Conservation (phyloP, 2,113 vertebrate genomes). For the Tetrao urogallus region DNA sequence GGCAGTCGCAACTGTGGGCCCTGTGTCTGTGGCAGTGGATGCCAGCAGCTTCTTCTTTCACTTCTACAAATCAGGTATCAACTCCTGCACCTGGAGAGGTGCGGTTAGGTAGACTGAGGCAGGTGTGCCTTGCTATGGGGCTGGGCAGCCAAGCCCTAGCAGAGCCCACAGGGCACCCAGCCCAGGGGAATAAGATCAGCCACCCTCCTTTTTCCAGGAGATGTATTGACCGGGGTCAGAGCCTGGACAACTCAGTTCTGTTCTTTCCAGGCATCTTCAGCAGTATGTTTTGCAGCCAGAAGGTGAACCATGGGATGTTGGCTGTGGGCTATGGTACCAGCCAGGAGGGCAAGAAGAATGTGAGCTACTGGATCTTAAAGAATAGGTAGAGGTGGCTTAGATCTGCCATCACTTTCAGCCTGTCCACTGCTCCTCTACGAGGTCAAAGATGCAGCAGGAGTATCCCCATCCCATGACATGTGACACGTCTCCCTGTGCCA, state of each 20-base stretch:
- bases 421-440: background rate
- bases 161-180: background rate
- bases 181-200: background rate
- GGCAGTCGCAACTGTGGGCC: background rate
- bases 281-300: background rate
- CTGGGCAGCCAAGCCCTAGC: background rate
- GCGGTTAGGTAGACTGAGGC: background rate
- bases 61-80: conserved; percentile 23
- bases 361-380: conserved; percentile 52
- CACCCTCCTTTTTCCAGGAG: background rate
- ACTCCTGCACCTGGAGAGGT: accelerated
- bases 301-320: background rate
- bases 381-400: conserved; percentile 16
- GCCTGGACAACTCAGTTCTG: background rate
- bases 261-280: conserved; percentile 38
- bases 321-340: background rate
- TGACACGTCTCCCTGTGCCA: accelerated
- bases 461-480: accelerated
- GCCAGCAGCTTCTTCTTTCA: conserved; percentile 1
- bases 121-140: accelerated
- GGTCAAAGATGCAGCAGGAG: background rate
- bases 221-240: accelerated
- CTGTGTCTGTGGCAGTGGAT: background rate
- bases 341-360: accelerated
- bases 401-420: background rate